Percentiles rank a stretch among this genome's conserved stretches.
These are phyloP conservation scores for Xiphophorus birchmanni DNA, from an alignment of 2,797 vertebrate genomes.

Conservation along the genomic window DNA sequence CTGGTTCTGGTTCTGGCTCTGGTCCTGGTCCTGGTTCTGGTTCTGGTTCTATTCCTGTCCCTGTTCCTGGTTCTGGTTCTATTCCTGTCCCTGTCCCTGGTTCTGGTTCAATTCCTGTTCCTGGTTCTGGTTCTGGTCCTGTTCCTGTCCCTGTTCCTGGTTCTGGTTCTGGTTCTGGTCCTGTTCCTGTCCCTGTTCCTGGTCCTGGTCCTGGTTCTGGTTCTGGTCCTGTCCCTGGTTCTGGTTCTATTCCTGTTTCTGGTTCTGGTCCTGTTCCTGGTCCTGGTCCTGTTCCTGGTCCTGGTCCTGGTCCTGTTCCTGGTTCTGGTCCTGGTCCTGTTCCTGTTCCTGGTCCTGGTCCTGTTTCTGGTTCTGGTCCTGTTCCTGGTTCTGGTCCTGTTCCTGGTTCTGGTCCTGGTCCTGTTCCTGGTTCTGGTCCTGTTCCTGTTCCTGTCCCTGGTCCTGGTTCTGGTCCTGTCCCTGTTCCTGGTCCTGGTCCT, in stretches of 20 bases:
- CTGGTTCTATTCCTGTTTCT: neutral
- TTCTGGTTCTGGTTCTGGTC: constrained; percentile 15
- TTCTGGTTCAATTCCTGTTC: too few species aligned
- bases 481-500: constrained; percentile 51
- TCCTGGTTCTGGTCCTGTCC: neutral
- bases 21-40: constrained; percentile 27
- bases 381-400: too few species aligned
- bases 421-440: constrained; percentile 52
- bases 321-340: too few species aligned
- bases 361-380: constrained; percentile 64
- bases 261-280: constrained; percentile 64
- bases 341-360: too few species aligned
- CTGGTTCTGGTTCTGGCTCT: constrained; percentile 54
- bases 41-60: too few species aligned
- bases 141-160: constrained; percentile 25
- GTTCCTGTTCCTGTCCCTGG: neutral
- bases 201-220: constrained; percentile 48
- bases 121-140: constrained; percentile 35
- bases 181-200: too few species aligned
- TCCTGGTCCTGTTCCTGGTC: neutral
- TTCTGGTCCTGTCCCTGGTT: too few species aligned
- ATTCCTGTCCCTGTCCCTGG: too few species aligned
- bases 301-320: constrained; percentile 69
- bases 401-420: neutral
- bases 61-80: too few species aligned